Evolutionary conservation across 2,797 vertebrate species (phyloP).

Genomic region (Tachyglossus aculeatus): DNA sequence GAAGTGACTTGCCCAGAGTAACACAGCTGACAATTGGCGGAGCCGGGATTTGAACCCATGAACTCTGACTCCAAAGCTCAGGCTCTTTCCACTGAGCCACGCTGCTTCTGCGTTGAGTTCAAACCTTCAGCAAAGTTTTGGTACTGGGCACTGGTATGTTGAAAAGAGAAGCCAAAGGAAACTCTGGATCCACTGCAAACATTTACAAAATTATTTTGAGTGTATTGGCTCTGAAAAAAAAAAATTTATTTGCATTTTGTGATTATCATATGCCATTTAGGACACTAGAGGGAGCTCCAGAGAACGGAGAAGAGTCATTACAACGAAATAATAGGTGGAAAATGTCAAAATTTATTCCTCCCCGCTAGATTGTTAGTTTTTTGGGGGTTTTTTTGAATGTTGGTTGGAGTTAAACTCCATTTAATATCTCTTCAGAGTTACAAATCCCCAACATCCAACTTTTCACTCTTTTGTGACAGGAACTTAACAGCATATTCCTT

Average conservation of each 20-base stretch:
- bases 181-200: not conserved
- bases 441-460: too few species aligned
- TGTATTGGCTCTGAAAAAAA: not conserved
- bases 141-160: not conserved
- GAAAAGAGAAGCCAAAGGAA: not conserved
- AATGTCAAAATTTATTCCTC: not conserved
- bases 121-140: not conserved
- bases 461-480: too few species aligned
- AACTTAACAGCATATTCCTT: too few species aligned
- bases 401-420: too few species aligned
- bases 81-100: not conserved
- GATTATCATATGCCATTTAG: not conserved
- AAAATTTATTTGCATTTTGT: not conserved
- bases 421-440: too few species aligned
- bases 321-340: not conserved
- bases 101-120: not conserved
- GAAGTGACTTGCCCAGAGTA: too few species aligned
- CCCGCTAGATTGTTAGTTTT: not conserved
- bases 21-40: too few species aligned
- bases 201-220: not conserved
- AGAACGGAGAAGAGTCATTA: not conserved
- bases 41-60: too few species aligned
- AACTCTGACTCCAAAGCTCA: not conserved
- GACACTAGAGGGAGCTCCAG: conserved; percentile 26
- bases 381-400: too few species aligned